Percentiles rank a stretch among this genome's conserved stretches.
phyloP scores from a whole-genome alignment of 2,113 vertebrate species.

The Azemiops feae region DNA sequence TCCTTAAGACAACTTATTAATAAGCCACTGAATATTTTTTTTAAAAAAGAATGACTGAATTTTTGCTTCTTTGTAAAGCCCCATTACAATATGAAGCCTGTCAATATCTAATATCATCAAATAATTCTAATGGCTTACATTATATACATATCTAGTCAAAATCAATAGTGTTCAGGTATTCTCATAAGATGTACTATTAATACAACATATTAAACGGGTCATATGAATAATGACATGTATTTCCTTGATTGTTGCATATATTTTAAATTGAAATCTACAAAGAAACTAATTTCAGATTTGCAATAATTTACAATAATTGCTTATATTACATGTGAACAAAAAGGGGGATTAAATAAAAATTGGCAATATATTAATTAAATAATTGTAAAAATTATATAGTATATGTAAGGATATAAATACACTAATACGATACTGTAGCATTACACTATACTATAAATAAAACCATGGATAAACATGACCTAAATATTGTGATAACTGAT shows the following conservation, averaged over 20 bases:
- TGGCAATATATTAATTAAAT: background rate
- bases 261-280: background rate
- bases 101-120: background rate
- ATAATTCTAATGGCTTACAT: rapidly evolving
- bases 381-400: background rate
- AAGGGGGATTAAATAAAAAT: background rate
- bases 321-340: background rate
- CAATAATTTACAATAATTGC: background rate
- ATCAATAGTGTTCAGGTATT: background rate
- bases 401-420: background rate
- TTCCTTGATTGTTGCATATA: background rate
- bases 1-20: background rate
- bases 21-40: conserved; percentile 5
- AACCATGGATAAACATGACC: background rate
- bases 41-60: conserved; percentile 14
- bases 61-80: background rate
- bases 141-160: background rate
- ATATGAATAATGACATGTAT: background rate
- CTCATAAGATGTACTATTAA: background rate
- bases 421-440: background rate
- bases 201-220: background rate
- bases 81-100: background rate
- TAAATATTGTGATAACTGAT: background rate
- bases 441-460: background rate
- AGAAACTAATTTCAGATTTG: background rate